Conservation (phyloP, 2,797 vertebrate species). For the Chelonia mydas region DNA sequence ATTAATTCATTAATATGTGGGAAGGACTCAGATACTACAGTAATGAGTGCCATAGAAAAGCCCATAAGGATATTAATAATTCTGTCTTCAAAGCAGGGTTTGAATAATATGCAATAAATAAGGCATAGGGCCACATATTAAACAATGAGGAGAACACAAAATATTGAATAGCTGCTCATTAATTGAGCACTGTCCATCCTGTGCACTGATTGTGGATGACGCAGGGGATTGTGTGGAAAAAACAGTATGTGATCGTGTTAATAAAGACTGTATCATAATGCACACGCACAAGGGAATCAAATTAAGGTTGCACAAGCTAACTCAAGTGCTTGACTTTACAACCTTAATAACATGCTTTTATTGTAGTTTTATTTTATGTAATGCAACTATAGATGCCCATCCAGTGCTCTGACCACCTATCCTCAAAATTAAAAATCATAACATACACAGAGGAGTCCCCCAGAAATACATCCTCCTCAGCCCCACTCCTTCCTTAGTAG, state of each 20-base stretch:
- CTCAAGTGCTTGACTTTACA: constrained; percentile 18
- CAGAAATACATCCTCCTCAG: constrained; percentile 11
- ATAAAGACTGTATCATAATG: constrained; percentile 8
- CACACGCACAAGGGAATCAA: not conserved
- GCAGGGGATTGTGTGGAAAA: constrained; percentile 41
- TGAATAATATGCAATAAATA: not conserved
- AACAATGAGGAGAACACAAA: constrained; percentile 41
- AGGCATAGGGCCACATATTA: constrained; percentile 15
- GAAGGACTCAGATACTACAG: constrained; percentile 5
- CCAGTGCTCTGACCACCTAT: constrained; percentile 21
- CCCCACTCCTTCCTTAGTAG: not conserved
- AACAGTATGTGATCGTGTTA: constrained; percentile 3
- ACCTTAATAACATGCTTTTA: constrained; percentile 2
- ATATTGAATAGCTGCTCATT: constrained; percentile 45
- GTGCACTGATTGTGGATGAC: not conserved
- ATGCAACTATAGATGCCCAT: not conserved
- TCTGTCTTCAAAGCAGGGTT: constrained; percentile 3
- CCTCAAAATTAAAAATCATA: constrained; percentile 41
- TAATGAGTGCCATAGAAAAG: constrained; percentile 3
- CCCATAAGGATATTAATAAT: constrained; percentile 5
- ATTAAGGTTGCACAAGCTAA: constrained; percentile 1
- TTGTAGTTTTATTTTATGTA: not conserved
- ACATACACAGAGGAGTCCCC: not conserved
- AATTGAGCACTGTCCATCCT: constrained; percentile 25
- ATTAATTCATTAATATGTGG: constrained; percentile 4